A percentile compares a stretch with the other conserved stretches of the same genome.
Conservation (phyloP, 2,797 vertebrate genomes). For the Tarsius wallacei region DNA sequence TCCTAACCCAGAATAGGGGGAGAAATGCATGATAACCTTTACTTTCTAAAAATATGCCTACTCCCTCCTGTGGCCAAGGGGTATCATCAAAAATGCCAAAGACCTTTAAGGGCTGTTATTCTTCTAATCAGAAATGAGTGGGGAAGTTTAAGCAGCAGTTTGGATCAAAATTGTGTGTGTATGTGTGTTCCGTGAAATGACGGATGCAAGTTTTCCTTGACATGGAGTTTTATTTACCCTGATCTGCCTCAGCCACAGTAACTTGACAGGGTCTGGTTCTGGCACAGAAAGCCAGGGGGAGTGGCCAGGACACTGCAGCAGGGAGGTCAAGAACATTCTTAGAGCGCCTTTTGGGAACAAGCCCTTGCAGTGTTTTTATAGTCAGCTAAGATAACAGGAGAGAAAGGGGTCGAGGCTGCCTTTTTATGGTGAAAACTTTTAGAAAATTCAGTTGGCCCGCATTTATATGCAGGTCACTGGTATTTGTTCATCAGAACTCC, state of each 20-base stretch:
- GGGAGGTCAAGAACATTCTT: not conserved
- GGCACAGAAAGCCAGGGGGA: not conserved
- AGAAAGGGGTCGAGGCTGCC: slow-evolving; percentile 53
- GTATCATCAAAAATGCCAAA: not conserved
- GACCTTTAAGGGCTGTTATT: not conserved
- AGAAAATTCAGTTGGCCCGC: slow-evolving; percentile 49
- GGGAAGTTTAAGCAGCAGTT: not conserved
- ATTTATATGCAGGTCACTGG: not conserved
- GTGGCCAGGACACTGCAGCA: rapidly evolving
- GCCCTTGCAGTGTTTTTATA: slow-evolving; percentile 70
- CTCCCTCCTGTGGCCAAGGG: rapidly evolving
- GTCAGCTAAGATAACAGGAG: slow-evolving; percentile 75
- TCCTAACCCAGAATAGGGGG: not conserved
- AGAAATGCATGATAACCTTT: not conserved
- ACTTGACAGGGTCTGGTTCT: not conserved
- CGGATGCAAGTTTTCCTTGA: slow-evolving; percentile 2
- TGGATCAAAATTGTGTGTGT: slow-evolving; percentile 24
- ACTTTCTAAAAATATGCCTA: slow-evolving; percentile 38
- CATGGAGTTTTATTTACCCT: not conserved
- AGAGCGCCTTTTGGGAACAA: slow-evolving; percentile 27
- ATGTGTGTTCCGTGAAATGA: slow-evolving; percentile 17
- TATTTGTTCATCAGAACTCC: not conserved
- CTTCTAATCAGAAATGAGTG: not conserved
- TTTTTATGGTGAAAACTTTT: slow-evolving; percentile 31
- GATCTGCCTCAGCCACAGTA: not conserved